These are phyloP conservation scores for Nomada fabriciana DNA, from an alignment of 2,888 invertebrate species.

Conservation along the genomic window DNA sequence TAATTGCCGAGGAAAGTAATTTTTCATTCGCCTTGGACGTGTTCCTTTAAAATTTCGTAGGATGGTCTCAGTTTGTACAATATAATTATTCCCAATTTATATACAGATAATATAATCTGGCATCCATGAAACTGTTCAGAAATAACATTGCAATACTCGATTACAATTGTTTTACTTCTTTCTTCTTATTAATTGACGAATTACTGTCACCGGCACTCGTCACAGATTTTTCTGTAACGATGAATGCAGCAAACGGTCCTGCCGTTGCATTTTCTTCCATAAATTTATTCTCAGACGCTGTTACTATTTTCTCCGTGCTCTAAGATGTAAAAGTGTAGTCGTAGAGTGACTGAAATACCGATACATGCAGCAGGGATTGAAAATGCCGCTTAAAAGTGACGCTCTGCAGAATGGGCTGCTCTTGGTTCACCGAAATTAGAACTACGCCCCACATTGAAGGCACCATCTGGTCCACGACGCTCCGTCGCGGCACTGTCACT, in stretches of 20 bases:
- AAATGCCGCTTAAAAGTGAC: conserved; percentile 48
- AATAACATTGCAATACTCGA: too few relatives aligned
- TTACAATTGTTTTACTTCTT: too few relatives aligned
- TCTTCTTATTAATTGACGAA: too few relatives aligned
- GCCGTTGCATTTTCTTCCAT: background rate
- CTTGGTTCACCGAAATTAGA: conserved; percentile 77
- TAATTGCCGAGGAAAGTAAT: too few relatives aligned
- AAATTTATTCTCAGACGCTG: background rate
- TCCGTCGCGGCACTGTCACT: conserved; percentile 63
- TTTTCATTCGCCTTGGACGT: too few relatives aligned
- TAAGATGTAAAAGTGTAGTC: background rate
- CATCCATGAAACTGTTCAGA: too few relatives aligned
- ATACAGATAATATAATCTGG: too few relatives aligned
- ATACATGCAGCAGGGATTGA: conserved; percentile 47
- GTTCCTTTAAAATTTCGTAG: too few relatives aligned
- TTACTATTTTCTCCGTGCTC: conserved; percentile 3
- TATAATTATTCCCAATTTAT: too few relatives aligned
- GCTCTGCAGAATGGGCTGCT: conserved; percentile 49
- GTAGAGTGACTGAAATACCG: conserved; percentile 17
- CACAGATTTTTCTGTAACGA: background rate
- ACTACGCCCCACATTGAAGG: conserved; percentile 71
- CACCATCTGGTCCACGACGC: conserved; percentile 58
- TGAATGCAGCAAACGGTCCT: background rate
- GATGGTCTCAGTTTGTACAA: too few relatives aligned
- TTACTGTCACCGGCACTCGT: background rate